A percentile compares a stretch with the other conserved stretches of the same genome.
phyloP scores from a whole-genome alignment of 2,113 vertebrate genomes.

The Typhlomys cinereus region DNA sequence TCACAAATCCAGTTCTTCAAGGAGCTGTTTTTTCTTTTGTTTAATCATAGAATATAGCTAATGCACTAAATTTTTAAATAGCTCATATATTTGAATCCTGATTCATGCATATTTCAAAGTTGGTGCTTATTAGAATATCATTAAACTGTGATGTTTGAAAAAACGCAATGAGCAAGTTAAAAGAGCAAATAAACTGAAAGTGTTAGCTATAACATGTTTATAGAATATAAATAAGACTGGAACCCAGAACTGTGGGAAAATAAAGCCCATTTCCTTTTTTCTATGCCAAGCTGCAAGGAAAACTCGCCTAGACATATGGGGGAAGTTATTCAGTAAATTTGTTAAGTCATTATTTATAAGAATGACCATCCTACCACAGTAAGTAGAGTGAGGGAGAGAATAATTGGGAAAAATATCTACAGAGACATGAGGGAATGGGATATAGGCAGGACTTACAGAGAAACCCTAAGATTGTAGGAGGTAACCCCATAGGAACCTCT shows the following conservation, averaged over 20 bases:
- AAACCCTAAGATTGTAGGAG: no score
- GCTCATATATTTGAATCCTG: not conserved
- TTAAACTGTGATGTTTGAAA: not conserved
- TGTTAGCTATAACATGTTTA: not conserved
- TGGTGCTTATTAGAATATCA: not conserved
- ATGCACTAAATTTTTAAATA: not conserved
- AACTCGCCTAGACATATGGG: not conserved
- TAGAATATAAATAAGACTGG: not conserved
- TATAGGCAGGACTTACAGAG: no score
- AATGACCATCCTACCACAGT: no score
- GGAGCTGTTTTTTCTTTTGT: not conserved
- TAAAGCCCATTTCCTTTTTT: not conserved
- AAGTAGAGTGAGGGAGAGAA: no score
- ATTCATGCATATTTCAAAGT: slow-evolving; percentile 28
- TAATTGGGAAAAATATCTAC: no score
- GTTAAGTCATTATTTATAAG: no score
- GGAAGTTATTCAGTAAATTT: not conserved
- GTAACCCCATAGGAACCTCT: no score
- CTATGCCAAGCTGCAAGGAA: not conserved
- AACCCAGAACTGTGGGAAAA: not conserved
- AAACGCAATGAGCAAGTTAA: slow-evolving; percentile 14
- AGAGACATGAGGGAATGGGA: no score
- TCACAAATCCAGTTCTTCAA: not conserved
- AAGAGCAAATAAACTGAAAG: slow-evolving; percentile 21
- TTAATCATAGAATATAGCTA: not conserved